These are phyloP conservation scores for Ambastaia sidthimunki DNA, from an alignment of 2,797 vertebrate species.

Conservation along the genomic window DNA sequence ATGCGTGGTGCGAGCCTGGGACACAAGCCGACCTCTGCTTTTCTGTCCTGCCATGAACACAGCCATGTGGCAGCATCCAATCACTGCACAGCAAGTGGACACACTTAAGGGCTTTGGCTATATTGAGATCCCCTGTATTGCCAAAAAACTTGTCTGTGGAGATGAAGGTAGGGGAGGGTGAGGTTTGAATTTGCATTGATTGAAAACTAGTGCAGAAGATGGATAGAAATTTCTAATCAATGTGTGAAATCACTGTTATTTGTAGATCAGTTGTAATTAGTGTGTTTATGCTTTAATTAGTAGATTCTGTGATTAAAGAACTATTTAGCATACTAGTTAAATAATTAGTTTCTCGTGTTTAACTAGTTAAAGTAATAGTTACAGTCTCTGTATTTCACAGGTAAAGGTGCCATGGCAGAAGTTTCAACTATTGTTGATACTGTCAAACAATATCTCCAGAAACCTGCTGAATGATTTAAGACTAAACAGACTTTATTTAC, in stretches of 20 bases:
- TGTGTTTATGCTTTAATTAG: neutral
- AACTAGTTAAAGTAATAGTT: neutral
- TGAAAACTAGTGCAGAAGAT: neutral
- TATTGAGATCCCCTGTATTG: conserved; percentile 88
- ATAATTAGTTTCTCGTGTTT: neutral
- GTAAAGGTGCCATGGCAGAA: conserved; percentile 95
- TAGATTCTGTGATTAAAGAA: neutral
- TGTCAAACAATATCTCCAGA: conserved; percentile 73
- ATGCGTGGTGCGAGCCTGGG: conserved; percentile 94
- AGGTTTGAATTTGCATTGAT: neutral
- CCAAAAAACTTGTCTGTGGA: conserved; percentile 92
- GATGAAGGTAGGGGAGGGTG: conserved; percentile 87
- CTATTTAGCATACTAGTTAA: neutral
- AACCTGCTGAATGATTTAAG: conserved; percentile 56
- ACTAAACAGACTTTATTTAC: neutral
- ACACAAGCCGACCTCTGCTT: conserved; percentile 85
- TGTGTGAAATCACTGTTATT: conserved; percentile 17
- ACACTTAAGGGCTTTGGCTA: conserved; percentile 89
- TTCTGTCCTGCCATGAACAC: conserved; percentile 99
- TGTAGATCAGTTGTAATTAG: neutral
- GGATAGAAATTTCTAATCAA: neutral
- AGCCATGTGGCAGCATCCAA: conserved; percentile 94
- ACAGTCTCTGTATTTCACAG: conserved; percentile 68
- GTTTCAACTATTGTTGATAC: conserved; percentile 83
- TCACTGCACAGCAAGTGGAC: conserved; percentile 86